A percentile compares a stretch with the other conserved stretches of the same genome.
These are phyloP conservation scores for Manis pentadactyla DNA, from an alignment of 2,797 vertebrate species.

Conservation along the genomic window DNA sequence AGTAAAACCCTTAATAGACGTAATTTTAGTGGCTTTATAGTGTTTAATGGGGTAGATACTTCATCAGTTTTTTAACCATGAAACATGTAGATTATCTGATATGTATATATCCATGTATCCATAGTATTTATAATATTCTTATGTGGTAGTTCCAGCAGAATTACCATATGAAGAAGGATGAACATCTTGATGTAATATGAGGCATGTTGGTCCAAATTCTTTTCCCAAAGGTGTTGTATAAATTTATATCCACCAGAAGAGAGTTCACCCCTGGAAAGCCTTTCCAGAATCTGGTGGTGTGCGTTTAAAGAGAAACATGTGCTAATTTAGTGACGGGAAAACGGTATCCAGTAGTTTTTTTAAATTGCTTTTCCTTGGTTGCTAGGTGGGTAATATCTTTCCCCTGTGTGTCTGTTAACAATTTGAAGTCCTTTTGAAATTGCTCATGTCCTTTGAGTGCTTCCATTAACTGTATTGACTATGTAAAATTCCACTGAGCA, in stretches of 20 bases:
- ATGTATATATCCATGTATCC: background rate
- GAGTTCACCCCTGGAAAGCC: background rate
- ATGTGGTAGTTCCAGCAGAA: background rate
- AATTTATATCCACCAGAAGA: constrained; percentile 48
- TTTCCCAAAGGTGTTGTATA: constrained; percentile 32
- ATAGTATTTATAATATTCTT: background rate
- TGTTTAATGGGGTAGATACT: background rate
- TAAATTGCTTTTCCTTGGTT: constrained; percentile 63
- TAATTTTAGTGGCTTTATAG: background rate
- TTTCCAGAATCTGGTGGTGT: background rate
- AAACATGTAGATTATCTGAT: background rate
- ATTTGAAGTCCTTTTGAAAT: constrained; percentile 31
- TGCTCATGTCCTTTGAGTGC: background rate
- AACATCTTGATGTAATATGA: constrained; percentile 41
- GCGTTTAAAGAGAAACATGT: constrained; percentile 63
- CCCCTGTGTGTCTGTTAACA: constrained; percentile 57
- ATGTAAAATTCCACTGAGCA: constrained; percentile 12
- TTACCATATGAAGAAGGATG: constrained; percentile 45
- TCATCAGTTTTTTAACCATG: constrained; percentile 3
- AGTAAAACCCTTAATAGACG: background rate
- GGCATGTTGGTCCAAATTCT: background rate
- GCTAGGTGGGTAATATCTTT: constrained; percentile 8
- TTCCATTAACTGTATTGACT: constrained; percentile 4
- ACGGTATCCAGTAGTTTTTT: background rate
- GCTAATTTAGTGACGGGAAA: constrained; percentile 53